phyloP scores from a whole-genome alignment of 2,888 invertebrate genomes.

The Drosophila mettleri region DNA sequence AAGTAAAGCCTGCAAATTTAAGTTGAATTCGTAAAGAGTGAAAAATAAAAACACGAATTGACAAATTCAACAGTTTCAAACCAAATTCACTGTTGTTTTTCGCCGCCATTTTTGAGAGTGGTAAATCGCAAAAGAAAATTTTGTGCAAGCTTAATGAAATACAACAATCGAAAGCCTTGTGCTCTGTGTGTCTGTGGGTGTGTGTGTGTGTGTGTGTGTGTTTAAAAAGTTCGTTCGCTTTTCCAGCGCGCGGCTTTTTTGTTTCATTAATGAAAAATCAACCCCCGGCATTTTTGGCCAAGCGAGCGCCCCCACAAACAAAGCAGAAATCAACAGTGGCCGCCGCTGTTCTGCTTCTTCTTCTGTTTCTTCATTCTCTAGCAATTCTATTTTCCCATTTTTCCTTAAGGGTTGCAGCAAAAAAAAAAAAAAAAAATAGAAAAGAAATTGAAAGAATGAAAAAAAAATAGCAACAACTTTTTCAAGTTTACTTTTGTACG shows the following conservation, averaged over 20 bases:
- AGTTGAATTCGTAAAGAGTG: slow-evolving; percentile 22
- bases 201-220: slow-evolving; percentile 2
- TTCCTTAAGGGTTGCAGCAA: slow-evolving; percentile 62
- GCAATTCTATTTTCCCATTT: slow-evolving; percentile 39
- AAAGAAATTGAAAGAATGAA: slow-evolving; percentile 16
- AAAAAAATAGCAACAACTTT: slow-evolving; percentile 38
- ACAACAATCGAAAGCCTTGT: slow-evolving; percentile 42
- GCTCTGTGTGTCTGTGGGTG: slow-evolving; percentile 7
- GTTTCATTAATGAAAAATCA: slow-evolving; percentile 78
- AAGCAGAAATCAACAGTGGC: slow-evolving; percentile 64
- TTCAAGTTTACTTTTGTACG: slow-evolving; percentile 69
- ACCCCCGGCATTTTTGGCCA: slow-evolving; percentile 58
- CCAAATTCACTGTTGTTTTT: slow-evolving; percentile 45
- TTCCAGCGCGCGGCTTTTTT: slow-evolving; percentile 36
- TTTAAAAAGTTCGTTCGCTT: slow-evolving; percentile 58
- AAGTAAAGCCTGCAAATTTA: slow-evolving; percentile 1
- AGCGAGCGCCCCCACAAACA: slow-evolving; percentile 66
- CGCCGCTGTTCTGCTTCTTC: slow-evolving; percentile 8
- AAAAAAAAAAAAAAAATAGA: slow-evolving; percentile 18
- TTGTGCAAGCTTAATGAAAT: slow-evolving; percentile 29
- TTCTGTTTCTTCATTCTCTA: slow-evolving; percentile 22
- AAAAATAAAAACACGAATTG: slow-evolving; percentile 11
- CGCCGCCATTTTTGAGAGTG: slow-evolving; percentile 68
- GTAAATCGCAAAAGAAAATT: slow-evolving; percentile 37
- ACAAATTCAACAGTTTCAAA: slow-evolving; percentile 40